A percentile compares a stretch with the other conserved stretches of the same genome.
phyloP scores from a whole-genome alignment of 2,797 vertebrate genomes.

The Paratrypauchen microcephalus region DNA sequence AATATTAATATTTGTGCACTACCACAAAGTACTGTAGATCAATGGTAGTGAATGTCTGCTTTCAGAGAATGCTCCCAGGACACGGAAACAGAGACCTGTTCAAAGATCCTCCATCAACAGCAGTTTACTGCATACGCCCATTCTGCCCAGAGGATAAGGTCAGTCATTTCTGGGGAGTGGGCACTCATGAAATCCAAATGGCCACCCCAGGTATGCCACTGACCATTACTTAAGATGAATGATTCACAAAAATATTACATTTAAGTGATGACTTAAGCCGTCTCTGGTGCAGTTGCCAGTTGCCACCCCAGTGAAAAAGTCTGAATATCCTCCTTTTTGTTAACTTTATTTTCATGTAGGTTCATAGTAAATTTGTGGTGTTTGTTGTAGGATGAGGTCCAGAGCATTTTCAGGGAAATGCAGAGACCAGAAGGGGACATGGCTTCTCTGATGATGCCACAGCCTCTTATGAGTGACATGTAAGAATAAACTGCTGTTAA shows the following conservation, averaged over 20 bases:
- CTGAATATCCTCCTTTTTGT: not conserved
- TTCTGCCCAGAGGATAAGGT: slow-evolving; percentile 93
- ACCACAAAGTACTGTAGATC: not conserved
- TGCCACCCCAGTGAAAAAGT: too few relatives aligned
- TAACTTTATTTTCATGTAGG: not conserved
- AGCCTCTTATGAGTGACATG: slow-evolving; percentile 88
- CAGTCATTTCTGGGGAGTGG: slow-evolving; percentile 23
- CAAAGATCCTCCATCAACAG: slow-evolving; percentile 86
- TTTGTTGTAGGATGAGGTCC: slow-evolving; percentile 81
- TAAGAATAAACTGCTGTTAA: slow-evolving; percentile 57
- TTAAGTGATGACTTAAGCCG: too few relatives aligned
- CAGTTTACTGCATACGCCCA: slow-evolving; percentile 89
- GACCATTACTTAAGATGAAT: too few relatives aligned
- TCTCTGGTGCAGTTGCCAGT: too few relatives aligned
- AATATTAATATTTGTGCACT: not conserved
- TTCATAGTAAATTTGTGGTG: slow-evolving; percentile 26
- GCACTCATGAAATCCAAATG: too few relatives aligned
- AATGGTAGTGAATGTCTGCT: not conserved
- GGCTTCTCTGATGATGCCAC: slow-evolving; percentile 71
- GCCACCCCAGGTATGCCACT: too few relatives aligned
- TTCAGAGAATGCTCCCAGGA: slow-evolving; percentile 94
- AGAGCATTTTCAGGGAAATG: slow-evolving; percentile 90
- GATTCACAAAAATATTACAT: too few relatives aligned
- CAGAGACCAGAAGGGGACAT: slow-evolving; percentile 79
- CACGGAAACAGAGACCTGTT: slow-evolving; percentile 96